Percentiles rank a stretch among this genome's conserved stretches.
Conservation (phyloP, 2,888 invertebrate genomes). For the Odontothrips loti region DNA sequence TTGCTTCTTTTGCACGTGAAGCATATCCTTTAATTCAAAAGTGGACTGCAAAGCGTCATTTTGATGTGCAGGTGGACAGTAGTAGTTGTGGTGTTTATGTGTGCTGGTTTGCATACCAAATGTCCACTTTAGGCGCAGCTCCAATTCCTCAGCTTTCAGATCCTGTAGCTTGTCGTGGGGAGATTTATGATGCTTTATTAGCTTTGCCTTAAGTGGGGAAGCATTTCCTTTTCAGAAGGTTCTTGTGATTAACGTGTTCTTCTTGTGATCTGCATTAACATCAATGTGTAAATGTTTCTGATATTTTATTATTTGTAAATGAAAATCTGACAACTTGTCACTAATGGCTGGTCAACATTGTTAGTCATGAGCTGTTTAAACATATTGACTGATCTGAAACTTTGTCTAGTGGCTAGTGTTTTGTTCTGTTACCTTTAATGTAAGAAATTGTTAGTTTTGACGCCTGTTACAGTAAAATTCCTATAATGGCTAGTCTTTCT, state of each 20-base stretch:
- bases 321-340: too few relatives aligned
- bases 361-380: too few relatives aligned
- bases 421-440: too few relatives aligned
- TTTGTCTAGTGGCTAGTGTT: too few relatives aligned
- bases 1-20: background rate
- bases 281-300: background rate
- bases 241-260: too few relatives aligned
- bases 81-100: background rate
- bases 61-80: background rate
- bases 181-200: background rate
- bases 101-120: background rate
- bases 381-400: too few relatives aligned
- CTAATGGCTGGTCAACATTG: too few relatives aligned
- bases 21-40: background rate
- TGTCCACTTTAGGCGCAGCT: background rate
- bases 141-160: background rate
- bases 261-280: too few relatives aligned
- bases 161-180: background rate
- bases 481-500: too few relatives aligned
- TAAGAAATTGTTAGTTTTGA: too few relatives aligned
- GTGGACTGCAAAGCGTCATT: background rate
- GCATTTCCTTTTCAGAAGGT: too few relatives aligned
- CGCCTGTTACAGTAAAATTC: too few relatives aligned
- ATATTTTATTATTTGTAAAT: background rate
- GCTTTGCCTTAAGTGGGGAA: background rate